Evolutionary conservation across 2,797 vertebrate genomes (phyloP), one percentile per base, ranked within the genome.

Genomic region (Microhierax caerulescens): DNA sequence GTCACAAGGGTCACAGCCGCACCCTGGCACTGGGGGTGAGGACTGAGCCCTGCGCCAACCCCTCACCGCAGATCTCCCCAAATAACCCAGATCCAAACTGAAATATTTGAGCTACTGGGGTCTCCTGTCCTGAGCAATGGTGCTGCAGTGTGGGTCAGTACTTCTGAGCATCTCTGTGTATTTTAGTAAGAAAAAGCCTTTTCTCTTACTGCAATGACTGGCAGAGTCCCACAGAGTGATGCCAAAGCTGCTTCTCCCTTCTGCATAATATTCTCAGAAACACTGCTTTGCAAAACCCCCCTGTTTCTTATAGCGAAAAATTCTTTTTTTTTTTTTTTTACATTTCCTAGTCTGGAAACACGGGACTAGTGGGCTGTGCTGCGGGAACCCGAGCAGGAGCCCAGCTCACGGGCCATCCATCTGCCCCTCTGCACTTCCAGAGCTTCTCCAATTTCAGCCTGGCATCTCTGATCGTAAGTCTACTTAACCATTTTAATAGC

Each of bases 401-500:
- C 57, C 43, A 81, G 23, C 78, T 91, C 51, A 3, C 10, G 3
- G 59, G 50, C 92, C 92, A 24, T 70, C 82, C 93, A 16, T 91
- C 95, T 95, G 95, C 96, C 95, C 86, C 82, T 93, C 93, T 92
- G 96, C 89, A 28, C 95, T 93, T 88, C 10, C 63, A 53, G 72
- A 89, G 85, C 70, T 63, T 88, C 96, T 97, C 95, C 57, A 28
- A 48, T 97, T 97, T 81, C 96, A 96, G 80, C 85, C 89, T 45
- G 95, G 95, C 95, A 93, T 93, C 92, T 73, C 95, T 36, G 91
- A 69, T 90, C 53, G 61, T 95, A 81, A 97, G 96, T 86, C 96
- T 88, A 7, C 95, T 97, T 97, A 93, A 88, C 95, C 86, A 25
- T 95, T 97, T 96, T 96, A 97, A 97, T 95, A 88, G 95, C 84